Conservation (phyloP, 2,888 invertebrate genomes). For the Nasonia oneida region DNA sequence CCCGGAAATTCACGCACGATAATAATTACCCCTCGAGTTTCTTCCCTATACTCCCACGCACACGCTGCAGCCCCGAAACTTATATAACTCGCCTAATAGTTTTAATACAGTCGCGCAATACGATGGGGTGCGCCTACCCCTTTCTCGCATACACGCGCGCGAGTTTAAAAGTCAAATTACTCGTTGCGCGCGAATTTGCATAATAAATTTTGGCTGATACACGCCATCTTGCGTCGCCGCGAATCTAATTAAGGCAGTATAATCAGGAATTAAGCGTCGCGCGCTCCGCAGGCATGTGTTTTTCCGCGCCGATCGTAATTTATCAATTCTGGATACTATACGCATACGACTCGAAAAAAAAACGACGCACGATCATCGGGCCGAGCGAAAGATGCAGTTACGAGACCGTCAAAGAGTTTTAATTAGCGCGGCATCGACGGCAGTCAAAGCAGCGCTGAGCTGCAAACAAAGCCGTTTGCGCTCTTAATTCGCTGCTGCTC, state of each 20-base stretch:
- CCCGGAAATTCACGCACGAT: background rate
- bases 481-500: conserved; percentile 1
- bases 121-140: conserved; percentile 16
- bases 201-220: conserved; percentile 41
- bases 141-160: background rate
- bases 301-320: background rate
- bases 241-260: conserved; percentile 36
- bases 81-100: conserved; percentile 35
- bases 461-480: background rate
- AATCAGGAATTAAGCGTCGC: conserved; percentile 30
- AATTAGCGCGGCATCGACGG: background rate
- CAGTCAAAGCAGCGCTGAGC: background rate
- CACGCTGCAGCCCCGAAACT: conserved; percentile 5
- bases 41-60: background rate
- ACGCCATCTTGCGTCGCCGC: conserved; percentile 27
- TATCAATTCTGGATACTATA: background rate
- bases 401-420: background rate
- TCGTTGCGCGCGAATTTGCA: conserved; percentile 28
- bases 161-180: conserved; percentile 58
- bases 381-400: background rate
- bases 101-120: conserved; percentile 50
- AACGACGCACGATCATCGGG: background rate
- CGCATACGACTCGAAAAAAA: background rate
- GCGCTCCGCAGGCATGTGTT: too few species aligned
- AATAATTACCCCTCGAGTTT: background rate